Conservation (phyloP, 2,113 vertebrate genomes). For the Orthochromis indermauri region DNA sequence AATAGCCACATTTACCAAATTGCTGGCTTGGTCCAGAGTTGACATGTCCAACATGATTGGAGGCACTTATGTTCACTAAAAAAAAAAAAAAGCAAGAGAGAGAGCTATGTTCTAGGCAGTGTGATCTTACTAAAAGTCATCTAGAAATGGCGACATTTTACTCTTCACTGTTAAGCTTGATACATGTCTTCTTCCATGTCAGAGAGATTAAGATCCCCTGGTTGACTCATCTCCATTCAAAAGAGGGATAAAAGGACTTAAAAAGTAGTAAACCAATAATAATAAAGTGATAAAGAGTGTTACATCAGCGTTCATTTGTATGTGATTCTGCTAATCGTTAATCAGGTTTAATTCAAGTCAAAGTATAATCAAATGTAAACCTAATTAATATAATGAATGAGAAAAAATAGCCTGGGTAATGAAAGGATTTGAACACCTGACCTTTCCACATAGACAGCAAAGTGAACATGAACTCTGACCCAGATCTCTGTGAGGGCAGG, state of each 20-base stretch:
- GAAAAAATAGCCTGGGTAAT: background rate
- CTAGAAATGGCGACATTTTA: fast-evolving
- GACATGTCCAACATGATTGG: background rate
- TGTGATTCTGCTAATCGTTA: fast-evolving
- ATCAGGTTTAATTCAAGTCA: background rate
- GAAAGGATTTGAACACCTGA: fast-evolving
- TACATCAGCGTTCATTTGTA: background rate
- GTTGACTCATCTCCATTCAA: fast-evolving
- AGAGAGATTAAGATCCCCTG: fast-evolving
- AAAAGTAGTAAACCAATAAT: background rate
- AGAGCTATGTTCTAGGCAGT: background rate
- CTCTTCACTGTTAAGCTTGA: background rate
- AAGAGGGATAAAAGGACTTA: background rate
- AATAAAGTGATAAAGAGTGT: background rate
- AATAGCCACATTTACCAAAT: background rate
- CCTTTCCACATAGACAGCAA: fast-evolving
- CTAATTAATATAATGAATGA: background rate
- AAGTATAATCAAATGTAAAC: background rate
- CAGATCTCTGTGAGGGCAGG: background rate
- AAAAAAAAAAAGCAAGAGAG: fast-evolving
- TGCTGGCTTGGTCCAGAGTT: background rate
- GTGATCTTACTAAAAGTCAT: fast-evolving
- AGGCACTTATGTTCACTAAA: background rate
- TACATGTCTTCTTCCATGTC: background rate
- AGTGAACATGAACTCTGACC: background rate